Evolutionary conservation across 2,888 invertebrate genomes (phyloP), one percentile per base, ranked within the genome.

Genomic region (Microctonus brassicae): DNA sequence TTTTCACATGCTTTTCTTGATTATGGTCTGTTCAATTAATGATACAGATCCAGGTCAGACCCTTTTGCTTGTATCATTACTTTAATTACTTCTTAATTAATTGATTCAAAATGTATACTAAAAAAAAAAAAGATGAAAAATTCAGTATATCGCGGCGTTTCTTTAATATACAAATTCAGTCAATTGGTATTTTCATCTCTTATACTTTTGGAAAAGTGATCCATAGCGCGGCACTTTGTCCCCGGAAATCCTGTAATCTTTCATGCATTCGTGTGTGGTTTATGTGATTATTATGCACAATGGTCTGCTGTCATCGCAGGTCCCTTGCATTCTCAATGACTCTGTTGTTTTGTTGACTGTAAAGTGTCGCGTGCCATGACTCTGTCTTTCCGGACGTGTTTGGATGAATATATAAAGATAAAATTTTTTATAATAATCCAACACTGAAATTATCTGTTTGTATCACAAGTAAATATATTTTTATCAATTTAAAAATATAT

Each of bases 221-320:
- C 64, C 65, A 6, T 24, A 24, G 55, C 17, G 74, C 75, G 71
- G 73, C 78, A 74, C 76, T 75, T 77, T 76, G 76, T 77, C 83
- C 81, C 84, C 84, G 84, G 84, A 84, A 83, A 84, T 84, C 84
- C 84, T 84, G 82, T 81, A 79, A 81, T 79, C 79, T 80, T 76
- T 58, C 60, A 77, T 71, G 73, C 73, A 73, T 73, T 69, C 68
- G 70, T 69, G 74, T 75, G 74, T 73, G 73, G 69, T 75, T 77
- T 80, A 76, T 76, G 76, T 73, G 61, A 76, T 78, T 80, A 83
- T 84, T 82, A 82, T 82, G 81, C 81, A 78, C 75, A 72, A 74
- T 80, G 75, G 76, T n/a, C 76, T 67, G 77, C 76, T 64, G 74
- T 70, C 64, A 79, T 76, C 77, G 5, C 73, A 80, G 78, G 77